Conservation (phyloP, 2,113 vertebrate species). For the Pycnonotus jocosus region DNA sequence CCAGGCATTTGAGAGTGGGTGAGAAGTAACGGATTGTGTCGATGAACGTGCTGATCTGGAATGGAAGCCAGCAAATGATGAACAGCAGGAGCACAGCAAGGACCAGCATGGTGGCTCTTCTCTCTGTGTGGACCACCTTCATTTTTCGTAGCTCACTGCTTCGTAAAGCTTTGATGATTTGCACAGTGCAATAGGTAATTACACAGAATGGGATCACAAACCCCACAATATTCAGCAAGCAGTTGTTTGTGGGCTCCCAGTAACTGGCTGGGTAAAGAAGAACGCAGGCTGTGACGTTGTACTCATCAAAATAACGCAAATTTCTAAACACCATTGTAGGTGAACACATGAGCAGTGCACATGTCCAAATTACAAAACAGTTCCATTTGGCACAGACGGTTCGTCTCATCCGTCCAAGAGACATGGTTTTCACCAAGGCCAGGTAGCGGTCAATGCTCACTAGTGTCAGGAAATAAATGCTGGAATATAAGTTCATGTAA, state of each 20-base stretch:
- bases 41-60: slow-evolving; percentile 77
- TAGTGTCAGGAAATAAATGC: slow-evolving; percentile 87
- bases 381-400: slow-evolving; percentile 81
- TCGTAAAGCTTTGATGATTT: slow-evolving; percentile 77
- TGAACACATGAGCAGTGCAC: slow-evolving; percentile 75
- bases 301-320: slow-evolving; percentile 7
- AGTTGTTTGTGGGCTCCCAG: slow-evolving; percentile 68
- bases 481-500: slow-evolving; percentile 82
- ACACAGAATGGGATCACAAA: slow-evolving; percentile 82
- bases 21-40: slow-evolving; percentile 66
- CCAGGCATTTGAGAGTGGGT: slow-evolving; percentile 56
- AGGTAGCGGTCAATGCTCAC: slow-evolving; percentile 91
- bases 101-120: slow-evolving; percentile 77
- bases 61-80: slow-evolving; percentile 84
- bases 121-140: slow-evolving; percentile 72
- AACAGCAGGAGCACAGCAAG: slow-evolving; percentile 83
- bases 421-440: slow-evolving; percentile 89
- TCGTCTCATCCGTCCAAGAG: slow-evolving; percentile 81
- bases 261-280: slow-evolving; percentile 67
- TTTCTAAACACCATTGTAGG: slow-evolving; percentile 77
- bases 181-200: slow-evolving; percentile 80
- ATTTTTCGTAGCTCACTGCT: slow-evolving; percentile 66
- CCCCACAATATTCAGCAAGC: slow-evolving; percentile 75
- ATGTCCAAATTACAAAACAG: slow-evolving; percentile 82
- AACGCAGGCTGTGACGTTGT: slow-evolving; percentile 72